Evolutionary conservation across 1,140 invertebrate species (phyloP).

Genomic region (Diploscapter pachys): DNA sequence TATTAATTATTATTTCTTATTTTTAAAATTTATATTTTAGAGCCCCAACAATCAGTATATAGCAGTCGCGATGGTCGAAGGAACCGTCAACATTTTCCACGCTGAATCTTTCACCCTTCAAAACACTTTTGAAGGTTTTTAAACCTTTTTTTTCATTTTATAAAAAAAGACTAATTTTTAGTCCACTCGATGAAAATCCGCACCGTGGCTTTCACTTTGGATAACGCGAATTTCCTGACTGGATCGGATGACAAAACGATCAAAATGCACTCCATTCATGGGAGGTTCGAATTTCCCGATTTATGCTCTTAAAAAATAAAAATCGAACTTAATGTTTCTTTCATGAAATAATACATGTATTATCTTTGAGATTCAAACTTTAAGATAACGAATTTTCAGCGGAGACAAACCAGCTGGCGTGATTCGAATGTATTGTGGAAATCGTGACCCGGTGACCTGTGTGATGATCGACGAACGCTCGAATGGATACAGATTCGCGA

Average conservation of each 20-base stretch:
- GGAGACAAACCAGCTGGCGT: background rate
- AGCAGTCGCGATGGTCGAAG: no score
- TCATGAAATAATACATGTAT: background rate
- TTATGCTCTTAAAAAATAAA: no score
- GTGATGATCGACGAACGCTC: slow-evolving; percentile 8
- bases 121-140: no score
- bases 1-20: no score
- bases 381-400: no score
- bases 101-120: no score
- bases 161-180: slow-evolving; percentile 14
- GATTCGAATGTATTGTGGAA: slow-evolving; percentile 5
- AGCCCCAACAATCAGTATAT: no score
- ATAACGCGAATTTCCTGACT: slow-evolving; percentile 13
- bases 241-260: slow-evolving; percentile 20
- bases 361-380: background rate
- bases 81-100: no score
- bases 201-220: slow-evolving; percentile 6
- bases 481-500: slow-evolving; percentile 8
- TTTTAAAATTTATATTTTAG: no score
- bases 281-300: background rate
- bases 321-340: no score
- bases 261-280: slow-evolving; percentile 5
- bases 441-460: background rate
- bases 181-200: slow-evolving; percentile 25
- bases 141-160: no score